Percentiles rank a stretch among this genome's conserved stretches.
Conservation (phyloP, 2,113 vertebrate species). For the Tragelaphus buxtoni region DNA sequence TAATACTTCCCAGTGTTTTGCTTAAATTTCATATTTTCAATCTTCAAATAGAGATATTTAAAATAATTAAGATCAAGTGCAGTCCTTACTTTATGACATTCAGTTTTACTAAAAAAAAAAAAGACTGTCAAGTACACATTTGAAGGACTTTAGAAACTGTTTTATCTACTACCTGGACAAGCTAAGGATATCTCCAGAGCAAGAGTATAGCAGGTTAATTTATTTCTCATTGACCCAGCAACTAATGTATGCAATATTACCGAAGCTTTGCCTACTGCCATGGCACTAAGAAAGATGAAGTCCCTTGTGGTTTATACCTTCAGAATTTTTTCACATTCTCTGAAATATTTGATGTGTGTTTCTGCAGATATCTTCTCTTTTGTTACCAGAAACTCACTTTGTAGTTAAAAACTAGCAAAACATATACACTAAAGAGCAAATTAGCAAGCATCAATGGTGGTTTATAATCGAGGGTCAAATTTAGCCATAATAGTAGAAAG, state of each 20-base stretch:
- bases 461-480: neutral
- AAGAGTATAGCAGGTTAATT: neutral
- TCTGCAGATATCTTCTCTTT: neutral
- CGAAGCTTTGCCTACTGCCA: neutral
- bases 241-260: neutral
- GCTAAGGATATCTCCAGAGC: neutral
- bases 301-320: neutral
- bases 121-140: neutral
- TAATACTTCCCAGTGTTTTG: neutral
- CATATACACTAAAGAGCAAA: neutral
- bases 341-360: conserved; percentile 15
- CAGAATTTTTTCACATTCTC: neutral
- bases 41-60: neutral
- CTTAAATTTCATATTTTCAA: neutral
- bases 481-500: neutral
- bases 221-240: conserved; percentile 1
- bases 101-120: neutral
- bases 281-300: neutral
- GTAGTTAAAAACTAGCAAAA: neutral
- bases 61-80: neutral
- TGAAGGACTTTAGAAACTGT: conserved; percentile 29
- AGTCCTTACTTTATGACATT: neutral
- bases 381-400: neutral
- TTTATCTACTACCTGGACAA: neutral
- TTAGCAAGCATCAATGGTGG: neutral